Evolutionary conservation across 2,888 invertebrate genomes (phyloP).

Genomic region (Caradrina kadenii): DNA sequence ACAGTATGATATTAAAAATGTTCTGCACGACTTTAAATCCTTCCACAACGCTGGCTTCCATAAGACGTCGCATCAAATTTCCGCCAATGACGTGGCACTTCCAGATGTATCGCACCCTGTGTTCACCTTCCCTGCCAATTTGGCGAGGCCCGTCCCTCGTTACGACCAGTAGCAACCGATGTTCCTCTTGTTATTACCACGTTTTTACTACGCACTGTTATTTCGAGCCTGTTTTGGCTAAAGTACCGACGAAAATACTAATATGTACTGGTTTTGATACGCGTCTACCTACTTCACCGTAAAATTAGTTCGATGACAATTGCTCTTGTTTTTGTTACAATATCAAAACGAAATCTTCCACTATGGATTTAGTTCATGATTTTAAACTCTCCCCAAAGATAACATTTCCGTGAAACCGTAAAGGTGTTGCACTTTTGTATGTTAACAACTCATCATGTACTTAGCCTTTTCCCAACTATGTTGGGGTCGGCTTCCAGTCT

Average conservation of each 20-base stretch:
- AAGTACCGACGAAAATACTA: conserved; percentile 39
- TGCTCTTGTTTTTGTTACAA: conserved; percentile 3
- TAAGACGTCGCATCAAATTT: conserved; percentile 51
- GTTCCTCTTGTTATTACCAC: conserved; percentile 61
- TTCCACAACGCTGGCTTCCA: conserved; percentile 11
- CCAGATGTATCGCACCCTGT: conserved; percentile 52
- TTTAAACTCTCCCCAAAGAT: no score
- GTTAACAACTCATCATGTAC: no score
- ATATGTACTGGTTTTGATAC: conserved; percentile 33
- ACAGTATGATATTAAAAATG: neutral
- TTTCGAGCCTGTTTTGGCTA: conserved; percentile 41
- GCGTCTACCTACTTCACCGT: neutral
- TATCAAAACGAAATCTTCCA: no score
- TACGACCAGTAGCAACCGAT: conserved; percentile 61
- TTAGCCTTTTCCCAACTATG: no score
- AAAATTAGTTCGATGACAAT: neutral
- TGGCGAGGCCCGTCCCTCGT: conserved; percentile 57
- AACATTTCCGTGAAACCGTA: no score
- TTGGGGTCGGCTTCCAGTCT: no score
- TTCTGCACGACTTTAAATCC: conserved; percentile 10
- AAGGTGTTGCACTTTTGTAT: no score
- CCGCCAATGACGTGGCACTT: conserved; percentile 59
- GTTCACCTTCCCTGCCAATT: conserved; percentile 70
- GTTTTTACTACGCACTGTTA: conserved; percentile 58
- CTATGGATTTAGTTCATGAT: no score